Percentiles rank a stretch among this genome's conserved stretches.
These are phyloP conservation scores for Callipepla californica DNA, from an alignment of 2,113 vertebrate genomes.

Conservation along the genomic window DNA sequence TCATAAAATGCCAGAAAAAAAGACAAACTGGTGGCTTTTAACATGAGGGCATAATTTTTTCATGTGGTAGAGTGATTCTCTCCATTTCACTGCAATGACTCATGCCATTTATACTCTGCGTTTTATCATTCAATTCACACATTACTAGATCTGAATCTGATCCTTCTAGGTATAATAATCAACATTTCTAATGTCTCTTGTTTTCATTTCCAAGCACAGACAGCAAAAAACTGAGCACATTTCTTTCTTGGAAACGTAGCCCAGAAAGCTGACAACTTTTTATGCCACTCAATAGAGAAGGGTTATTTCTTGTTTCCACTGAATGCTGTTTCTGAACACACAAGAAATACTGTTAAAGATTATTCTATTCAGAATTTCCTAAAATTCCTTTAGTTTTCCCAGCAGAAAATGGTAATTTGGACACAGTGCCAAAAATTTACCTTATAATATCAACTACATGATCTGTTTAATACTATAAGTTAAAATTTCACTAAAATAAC, in stretches of 20 bases:
- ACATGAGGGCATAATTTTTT: conserved; percentile 5
- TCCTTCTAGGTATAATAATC: background rate
- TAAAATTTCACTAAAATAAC: background rate
- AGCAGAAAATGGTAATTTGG: background rate
- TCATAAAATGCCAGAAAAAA: conserved; percentile 16
- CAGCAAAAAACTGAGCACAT: background rate
- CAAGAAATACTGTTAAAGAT: background rate
- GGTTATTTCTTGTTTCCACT: background rate
- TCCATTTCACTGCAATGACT: conserved; percentile 37
- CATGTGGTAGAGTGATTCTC: conserved; percentile 12
- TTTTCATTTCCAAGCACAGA: background rate
- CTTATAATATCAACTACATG: background rate
- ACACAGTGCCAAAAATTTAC: background rate
- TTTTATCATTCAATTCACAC: background rate
- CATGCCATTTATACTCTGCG: background rate
- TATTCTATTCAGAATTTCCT: background rate
- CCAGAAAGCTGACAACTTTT: background rate
- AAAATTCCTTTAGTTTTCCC: background rate
- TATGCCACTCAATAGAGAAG: background rate
- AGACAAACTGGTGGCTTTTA: conserved; percentile 36
- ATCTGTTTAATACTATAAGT: background rate
- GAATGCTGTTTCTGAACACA: background rate
- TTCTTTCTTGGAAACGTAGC: background rate
- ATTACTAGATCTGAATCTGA: background rate
- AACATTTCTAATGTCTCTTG: background rate